Base-by-base conservation (phyloP, 2,797 vertebrate genomes). In the Sebastes taczanowskii region DNA sequence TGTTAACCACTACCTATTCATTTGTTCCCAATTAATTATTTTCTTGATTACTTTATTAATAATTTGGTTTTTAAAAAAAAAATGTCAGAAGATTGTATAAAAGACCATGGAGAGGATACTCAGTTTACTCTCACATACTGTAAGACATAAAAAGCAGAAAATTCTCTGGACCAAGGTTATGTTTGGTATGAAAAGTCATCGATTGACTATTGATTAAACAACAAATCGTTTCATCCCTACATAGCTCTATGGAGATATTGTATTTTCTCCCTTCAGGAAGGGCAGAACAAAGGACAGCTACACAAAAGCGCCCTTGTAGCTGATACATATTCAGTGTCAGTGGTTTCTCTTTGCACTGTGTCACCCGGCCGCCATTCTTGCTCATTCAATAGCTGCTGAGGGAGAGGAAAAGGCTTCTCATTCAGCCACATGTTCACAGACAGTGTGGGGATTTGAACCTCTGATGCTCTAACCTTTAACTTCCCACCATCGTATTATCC, bases 241-340 rank as follows among this genome's bases (percentile, higher is more conserved):
- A 69, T 20, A 58, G 29, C 65, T 59, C 29, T 5, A 22, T 22
- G 23, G 18, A 53, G 23, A 83, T 65, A 25, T 58, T 72, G n/a
- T 56, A 29, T 85, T 78, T 81, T 74, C 20, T 30, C 30, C 84
- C 16, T 67, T 79, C 30, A 68, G 52, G 27, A 73, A 69, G 7
- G 13, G 23, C 82, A 82, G 79, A 78, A 83, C 74, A 88, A 89
- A 88, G 73, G 61, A 42, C 72, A 53, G 61, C 55, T 22, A 46
- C 5, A 81, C 68, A 83, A 70, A 82, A 79, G 64, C 27, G 6
- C 46, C 66, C 62, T 72, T 83, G 73, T 29, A 78, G 49, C 59
- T 80, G 75, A 87, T 79, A 68, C 68, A 90, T 85, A 89, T 88
- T 89, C 80, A 84, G 74, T 62, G 58, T 78, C 69, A 59, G 69